Conservation (phyloP, 53 echinoderm and acorn worm species). For the Crossaster papposus region DNA sequence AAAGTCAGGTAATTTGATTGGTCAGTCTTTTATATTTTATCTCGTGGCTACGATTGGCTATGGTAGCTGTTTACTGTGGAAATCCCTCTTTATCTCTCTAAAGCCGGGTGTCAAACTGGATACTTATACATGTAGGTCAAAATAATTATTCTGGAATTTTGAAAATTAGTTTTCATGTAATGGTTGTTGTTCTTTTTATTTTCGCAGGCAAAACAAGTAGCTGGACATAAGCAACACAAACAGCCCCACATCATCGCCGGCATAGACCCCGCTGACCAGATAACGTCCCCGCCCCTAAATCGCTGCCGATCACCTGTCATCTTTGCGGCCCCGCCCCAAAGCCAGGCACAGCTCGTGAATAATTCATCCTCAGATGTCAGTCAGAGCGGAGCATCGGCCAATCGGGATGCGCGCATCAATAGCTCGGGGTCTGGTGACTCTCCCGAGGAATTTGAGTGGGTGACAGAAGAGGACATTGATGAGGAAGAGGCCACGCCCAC, state of each 20-base stretch:
- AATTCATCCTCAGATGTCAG: slow-evolving; percentile 19
- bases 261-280: slow-evolving; percentile 62
- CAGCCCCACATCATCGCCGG: slow-evolving; percentile 81
- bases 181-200: background rate
- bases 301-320: slow-evolving; percentile 30
- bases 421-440: slow-evolving; percentile 56
- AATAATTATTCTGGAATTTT: no score
- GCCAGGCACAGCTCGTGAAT: slow-evolving; percentile 2
- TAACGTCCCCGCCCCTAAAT: slow-evolving; percentile 24
- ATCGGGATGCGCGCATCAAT: slow-evolving; percentile 31
- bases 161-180: background rate
- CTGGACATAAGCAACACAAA: slow-evolving; percentile 83
- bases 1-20: no score
- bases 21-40: no score
- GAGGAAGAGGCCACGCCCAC: background rate
- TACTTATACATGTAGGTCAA: no score
- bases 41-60: no score
- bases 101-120: no score
- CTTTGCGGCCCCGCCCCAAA: background rate
- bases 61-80: no score
- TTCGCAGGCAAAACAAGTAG: slow-evolving; percentile 83
- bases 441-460: slow-evolving; percentile 51
- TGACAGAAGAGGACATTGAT: slow-evolving; percentile 51
- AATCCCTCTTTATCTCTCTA: no score
- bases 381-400: slow-evolving; percentile 48